phyloP scores from a whole-genome alignment of 2,113 vertebrate genomes.

The Ctenodactylus gundi region DNA sequence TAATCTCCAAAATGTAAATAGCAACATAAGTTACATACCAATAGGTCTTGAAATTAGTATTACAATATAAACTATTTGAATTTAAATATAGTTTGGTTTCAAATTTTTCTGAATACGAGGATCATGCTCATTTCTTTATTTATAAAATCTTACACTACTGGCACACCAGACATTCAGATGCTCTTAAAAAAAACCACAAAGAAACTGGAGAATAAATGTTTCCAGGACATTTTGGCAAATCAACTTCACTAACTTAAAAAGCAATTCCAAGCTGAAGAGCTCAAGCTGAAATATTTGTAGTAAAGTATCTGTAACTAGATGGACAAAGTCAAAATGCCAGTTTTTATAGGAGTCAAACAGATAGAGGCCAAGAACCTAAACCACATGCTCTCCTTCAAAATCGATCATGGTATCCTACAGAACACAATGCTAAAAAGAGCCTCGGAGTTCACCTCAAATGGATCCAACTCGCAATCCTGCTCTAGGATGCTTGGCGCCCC shows the following conservation, averaged over 20 bases:
- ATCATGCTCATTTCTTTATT: background rate
- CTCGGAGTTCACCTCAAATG: background rate
- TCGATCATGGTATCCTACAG: background rate
- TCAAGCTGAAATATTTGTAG: background rate
- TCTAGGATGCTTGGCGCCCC: background rate
- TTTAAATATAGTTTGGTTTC: background rate
- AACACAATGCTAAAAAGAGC: background rate
- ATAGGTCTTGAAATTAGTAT: background rate
- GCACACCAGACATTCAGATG: background rate
- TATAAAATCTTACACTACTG: background rate
- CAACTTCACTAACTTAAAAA: constrained; percentile 2
- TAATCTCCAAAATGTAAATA: background rate
- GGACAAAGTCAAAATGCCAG: background rate
- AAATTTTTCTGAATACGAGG: background rate
- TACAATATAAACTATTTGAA: background rate
- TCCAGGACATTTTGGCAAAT: background rate
- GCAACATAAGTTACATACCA: background rate
- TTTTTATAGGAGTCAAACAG: background rate
- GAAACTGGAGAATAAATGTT: background rate
- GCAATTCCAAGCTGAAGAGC: background rate
- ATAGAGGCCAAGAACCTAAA: background rate
- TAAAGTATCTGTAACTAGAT: background rate
- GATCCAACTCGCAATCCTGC: background rate
- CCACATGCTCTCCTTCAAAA: background rate
- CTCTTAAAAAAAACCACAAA: background rate